Conservation (phyloP, 1,140 invertebrate genomes). For the Tetramorium parvispinum region DNA sequence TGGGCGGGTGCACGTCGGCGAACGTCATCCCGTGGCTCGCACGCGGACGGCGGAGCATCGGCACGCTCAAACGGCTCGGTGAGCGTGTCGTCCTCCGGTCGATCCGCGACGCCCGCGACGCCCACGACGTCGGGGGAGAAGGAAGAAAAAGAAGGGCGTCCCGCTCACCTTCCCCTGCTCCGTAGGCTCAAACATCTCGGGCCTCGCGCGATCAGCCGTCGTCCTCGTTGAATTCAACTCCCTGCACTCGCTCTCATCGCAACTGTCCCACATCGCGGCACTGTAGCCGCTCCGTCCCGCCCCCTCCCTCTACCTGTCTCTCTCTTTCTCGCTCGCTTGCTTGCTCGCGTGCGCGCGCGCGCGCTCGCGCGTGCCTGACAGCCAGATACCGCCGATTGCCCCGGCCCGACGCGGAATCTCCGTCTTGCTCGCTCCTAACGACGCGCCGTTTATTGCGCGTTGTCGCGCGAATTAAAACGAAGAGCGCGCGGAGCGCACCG, state of each 20-base stretch:
- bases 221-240: slow-evolving; percentile 33
- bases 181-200: slow-evolving; percentile 77
- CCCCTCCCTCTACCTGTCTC: neutral
- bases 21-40: slow-evolving; percentile 44
- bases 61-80: neutral
- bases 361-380: neutral
- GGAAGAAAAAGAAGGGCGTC: neutral
- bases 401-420: too few relatives aligned
- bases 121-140: neutral
- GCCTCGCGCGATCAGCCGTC: slow-evolving; percentile 15
- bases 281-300: slow-evolving; percentile 37
- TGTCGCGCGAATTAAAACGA: neutral
- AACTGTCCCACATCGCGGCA: slow-evolving; percentile 64
- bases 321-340: neutral
- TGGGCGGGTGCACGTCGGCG: slow-evolving; percentile 16
- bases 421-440: neutral
- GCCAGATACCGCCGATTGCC: too few relatives aligned
- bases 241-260: slow-evolving; percentile 64
- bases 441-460: neutral
- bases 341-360: neutral
- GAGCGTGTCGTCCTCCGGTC: neutral
- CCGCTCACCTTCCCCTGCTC: slow-evolving; percentile 79
- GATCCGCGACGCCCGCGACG: neutral
- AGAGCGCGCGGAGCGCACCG: neutral
- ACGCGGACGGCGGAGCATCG: neutral